Evolutionary conservation across 2,797 vertebrate genomes (phyloP).

Genomic region (Fundulus diaphanus): DNA sequence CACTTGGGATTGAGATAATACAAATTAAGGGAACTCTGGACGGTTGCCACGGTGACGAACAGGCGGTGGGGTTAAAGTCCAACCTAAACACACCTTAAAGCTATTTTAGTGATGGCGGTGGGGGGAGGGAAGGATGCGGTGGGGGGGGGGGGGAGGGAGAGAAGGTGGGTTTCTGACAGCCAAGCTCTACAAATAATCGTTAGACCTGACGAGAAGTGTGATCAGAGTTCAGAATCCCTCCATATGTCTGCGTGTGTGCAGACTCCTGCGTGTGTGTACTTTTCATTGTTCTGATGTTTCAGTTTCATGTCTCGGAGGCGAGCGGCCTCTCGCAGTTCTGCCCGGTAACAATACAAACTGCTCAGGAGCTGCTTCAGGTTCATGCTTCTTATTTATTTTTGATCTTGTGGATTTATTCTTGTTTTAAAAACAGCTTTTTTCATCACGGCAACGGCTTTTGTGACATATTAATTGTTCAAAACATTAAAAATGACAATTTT

Average conservation of each 20-base stretch:
- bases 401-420: slow-evolving; percentile 11
- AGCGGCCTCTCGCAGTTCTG: slow-evolving; percentile 16
- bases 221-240: slow-evolving; percentile 72
- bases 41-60: slow-evolving; percentile 75
- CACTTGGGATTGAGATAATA: slow-evolving; percentile 80
- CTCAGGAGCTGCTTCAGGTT: slow-evolving; percentile 7
- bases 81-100: slow-evolving; percentile 82
- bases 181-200: slow-evolving; percentile 65
- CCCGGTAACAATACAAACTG: background rate
- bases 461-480: slow-evolving; percentile 12
- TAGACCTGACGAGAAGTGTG: slow-evolving; percentile 65
- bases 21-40: slow-evolving; percentile 79
- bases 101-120: slow-evolving; percentile 76
- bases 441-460: slow-evolving; percentile 34
- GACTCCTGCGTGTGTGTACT: slow-evolving; percentile 12
- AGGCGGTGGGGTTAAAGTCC: slow-evolving; percentile 78
- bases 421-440: slow-evolving; percentile 6
- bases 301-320: slow-evolving; percentile 27
- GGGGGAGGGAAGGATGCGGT: slow-evolving; percentile 26
- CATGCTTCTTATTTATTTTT: slow-evolving; percentile 59
- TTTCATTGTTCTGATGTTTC: slow-evolving; percentile 34
- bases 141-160: slow-evolving; percentile 1
- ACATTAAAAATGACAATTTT: slow-evolving; percentile 37
- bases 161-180: slow-evolving; percentile 45
- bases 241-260: slow-evolving; percentile 22